Base-by-base conservation (phyloP, 2,797 vertebrate genomes). In the Aeoliscus strigatus region DNA sequence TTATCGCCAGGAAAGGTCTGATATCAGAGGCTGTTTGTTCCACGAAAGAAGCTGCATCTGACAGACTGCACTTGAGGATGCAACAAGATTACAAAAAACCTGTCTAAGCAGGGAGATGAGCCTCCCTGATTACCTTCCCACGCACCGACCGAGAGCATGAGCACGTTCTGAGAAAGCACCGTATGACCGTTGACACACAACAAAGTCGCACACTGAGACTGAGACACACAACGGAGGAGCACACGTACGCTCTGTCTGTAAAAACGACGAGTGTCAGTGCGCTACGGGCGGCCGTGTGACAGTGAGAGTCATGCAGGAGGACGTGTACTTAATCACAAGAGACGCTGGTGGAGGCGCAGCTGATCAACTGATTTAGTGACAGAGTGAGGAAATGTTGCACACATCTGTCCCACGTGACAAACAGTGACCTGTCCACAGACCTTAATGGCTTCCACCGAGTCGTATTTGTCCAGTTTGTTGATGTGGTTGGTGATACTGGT, bases 401-500 rank as follows among this genome's bases (percentile, higher is more conserved):
- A n/a, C n/a, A n/a, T n/a, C n/a, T n/a, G n/a, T n/a, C n/a, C n/a
- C n/a, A n/a, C n/a, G n/a, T n/a, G n/a, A n/a, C n/a, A n/a, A n/a
- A n/a, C n/a, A n/a, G n/a, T n/a, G n/a, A n/a, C 27, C 48, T 8
- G 24, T 27, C 24, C 43, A 72, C 90, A 74, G 61, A 98, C 95
- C 94, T 98, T 98, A 67, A 98, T 97, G 76, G 94, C 95, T 83
- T 98, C 95, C 73, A 98, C 90, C 0, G 95, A 92, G 82, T 98
- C 94, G 0, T 94, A 97, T 65, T 97, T 98, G 85, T 98, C 95
- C 86, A 98, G 87, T 71, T 98, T 98, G 87, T 98, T 97, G 89
- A 98, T 94, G 78, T 98, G 95, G 80, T 98, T 97, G 52, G 94
- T 97, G 75, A 98, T 94, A 89, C 92, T 96, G 88, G 94, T 96